These are phyloP conservation scores for Heliconius himera DNA, from an alignment of 1,140 invertebrate species.

Conservation along the genomic window DNA sequence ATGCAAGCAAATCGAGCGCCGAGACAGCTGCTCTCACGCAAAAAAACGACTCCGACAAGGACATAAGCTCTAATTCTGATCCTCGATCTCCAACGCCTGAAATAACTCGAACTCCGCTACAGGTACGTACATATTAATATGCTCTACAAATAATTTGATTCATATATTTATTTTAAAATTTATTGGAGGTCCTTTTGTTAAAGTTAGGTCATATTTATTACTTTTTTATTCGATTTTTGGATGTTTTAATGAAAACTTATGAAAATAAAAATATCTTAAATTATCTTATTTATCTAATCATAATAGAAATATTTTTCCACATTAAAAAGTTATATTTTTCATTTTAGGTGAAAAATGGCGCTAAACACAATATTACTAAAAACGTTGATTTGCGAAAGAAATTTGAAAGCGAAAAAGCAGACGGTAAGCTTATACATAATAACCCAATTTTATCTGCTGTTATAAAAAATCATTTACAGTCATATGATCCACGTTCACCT, in stretches of 20 bases:
- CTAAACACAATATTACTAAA: constrained; percentile 75
- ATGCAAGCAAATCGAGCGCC: constrained; percentile 61
- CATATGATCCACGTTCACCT: constrained; percentile 74
- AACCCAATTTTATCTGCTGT: constrained; percentile 75
- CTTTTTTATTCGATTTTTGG: neutral
- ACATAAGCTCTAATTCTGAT: constrained; percentile 63
- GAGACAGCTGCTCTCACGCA: constrained; percentile 53
- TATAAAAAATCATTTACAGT: constrained; percentile 76
- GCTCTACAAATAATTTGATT: neutral
- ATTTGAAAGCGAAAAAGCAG: constrained; percentile 64
- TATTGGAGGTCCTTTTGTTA: neutral
- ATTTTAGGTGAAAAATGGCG: constrained; percentile 61
- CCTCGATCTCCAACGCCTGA: constrained; percentile 76
- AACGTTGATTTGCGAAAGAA: constrained; percentile 73
- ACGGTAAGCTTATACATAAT: constrained; percentile 72
- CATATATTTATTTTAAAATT: neutral
- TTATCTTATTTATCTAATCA: too few relatives aligned
- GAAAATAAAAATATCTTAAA: neutral
- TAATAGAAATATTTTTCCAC: neutral
- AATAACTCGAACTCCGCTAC: constrained; percentile 71
- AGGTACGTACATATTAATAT: constrained; percentile 53
- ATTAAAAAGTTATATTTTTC: constrained; percentile 23
- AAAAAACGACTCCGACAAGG: constrained; percentile 60
- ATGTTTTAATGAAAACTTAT: neutral
- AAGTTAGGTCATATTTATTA: neutral